phyloP scores from a whole-genome alignment of 2,888 invertebrate genomes.

The Drosophila fulvimacula region DNA sequence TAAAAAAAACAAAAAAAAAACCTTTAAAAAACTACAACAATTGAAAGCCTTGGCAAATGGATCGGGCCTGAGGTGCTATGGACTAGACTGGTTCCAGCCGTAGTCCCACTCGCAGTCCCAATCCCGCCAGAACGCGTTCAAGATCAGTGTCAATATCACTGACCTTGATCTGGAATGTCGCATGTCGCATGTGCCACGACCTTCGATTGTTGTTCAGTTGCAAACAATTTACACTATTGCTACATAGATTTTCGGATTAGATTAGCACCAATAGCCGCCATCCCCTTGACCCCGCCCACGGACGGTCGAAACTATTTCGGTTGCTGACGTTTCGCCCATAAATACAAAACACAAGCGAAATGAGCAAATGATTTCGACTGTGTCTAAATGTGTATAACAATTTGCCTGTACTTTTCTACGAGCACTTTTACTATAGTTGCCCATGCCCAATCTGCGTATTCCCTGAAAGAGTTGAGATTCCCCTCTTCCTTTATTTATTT shows the following conservation, averaged over 20 bases:
- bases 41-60: background rate
- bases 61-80: background rate
- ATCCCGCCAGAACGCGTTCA: conserved; percentile 29
- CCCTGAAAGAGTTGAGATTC: background rate
- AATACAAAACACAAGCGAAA: conserved; percentile 42
- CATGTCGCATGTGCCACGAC: conserved; percentile 11
- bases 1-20: conserved; percentile 62
- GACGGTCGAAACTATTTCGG: conserved; percentile 59
- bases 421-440: conserved; percentile 35
- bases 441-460: conserved; percentile 3
- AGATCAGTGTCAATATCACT: conserved; percentile 38
- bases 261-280: conserved; percentile 5
- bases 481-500: background rate
- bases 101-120: background rate
- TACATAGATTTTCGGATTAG: conserved; percentile 31
- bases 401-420: conserved; percentile 24
- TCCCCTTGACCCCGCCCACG: conserved; percentile 3
- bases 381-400: conserved; percentile 11
- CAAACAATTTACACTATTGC: conserved; percentile 76
- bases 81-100: background rate
- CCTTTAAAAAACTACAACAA: conserved; percentile 44
- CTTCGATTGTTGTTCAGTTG: conserved; percentile 27
- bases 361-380: conserved; percentile 27
- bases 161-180: conserved; percentile 31
- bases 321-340: conserved; percentile 61